Conservation (phyloP, 1,140 invertebrate genomes). For the Eriosoma lanigerum region DNA sequence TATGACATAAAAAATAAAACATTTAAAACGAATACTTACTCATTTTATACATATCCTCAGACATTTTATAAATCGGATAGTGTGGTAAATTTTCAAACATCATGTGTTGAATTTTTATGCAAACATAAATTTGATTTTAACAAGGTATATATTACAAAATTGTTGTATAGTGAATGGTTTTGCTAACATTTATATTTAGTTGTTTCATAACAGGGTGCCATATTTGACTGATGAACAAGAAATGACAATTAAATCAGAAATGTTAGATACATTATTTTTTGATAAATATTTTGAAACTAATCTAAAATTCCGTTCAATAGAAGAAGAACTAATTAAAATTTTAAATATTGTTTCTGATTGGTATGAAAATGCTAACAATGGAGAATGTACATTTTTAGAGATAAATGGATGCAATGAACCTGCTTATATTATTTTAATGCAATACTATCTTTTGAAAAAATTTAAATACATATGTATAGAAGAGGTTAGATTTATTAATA, state of each 20-base stretch:
- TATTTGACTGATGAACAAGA: conserved; percentile 36
- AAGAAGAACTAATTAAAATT: conserved; percentile 18
- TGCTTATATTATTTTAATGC: conserved; percentile 17
- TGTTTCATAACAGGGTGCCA: conserved; percentile 22
- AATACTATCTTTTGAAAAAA: conserved; percentile 28
- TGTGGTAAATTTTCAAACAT: conserved; percentile 24
- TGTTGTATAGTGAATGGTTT: background rate
- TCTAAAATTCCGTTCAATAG: conserved; percentile 3
- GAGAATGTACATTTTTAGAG: conserved; percentile 22
- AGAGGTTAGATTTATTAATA: conserved; percentile 8
- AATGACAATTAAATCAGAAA: conserved; percentile 9
- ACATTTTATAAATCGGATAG: conserved; percentile 31
- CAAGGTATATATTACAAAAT: conserved; percentile 15
- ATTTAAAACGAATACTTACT: background rate
- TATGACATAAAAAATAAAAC: conserved; percentile 7
- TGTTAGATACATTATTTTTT: conserved; percentile 26
- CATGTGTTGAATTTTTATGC: conserved; percentile 44
- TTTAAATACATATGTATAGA: conserved; percentile 9
- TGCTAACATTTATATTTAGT: conserved; percentile 3
- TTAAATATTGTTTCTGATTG: conserved; percentile 39
- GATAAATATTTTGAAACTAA: conserved; percentile 40
- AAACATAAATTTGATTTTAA: conserved; percentile 48
- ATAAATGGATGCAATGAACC: conserved; percentile 31
- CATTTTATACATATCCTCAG: conserved; percentile 37
- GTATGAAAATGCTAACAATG: conserved; percentile 12